Percentiles rank a stretch among this genome's conserved stretches.
phyloP scores from a whole-genome alignment of 2,888 invertebrate genomes.

The Hypena proboscidalis region DNA sequence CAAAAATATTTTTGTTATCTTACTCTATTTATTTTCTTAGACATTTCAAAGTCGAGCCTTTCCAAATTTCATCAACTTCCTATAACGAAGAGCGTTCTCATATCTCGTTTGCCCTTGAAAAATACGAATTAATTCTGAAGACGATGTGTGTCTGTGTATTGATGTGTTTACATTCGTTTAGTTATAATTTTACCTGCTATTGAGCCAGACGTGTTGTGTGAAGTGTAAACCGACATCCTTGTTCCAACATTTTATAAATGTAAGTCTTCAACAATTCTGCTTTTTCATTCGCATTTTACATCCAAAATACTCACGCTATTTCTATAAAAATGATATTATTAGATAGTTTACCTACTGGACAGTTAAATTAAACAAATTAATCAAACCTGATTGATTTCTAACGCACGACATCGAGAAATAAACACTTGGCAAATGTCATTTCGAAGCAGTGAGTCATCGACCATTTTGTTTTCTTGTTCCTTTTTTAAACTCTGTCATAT shows the following conservation, averaged over 20 bases:
- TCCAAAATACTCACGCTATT: neutral
- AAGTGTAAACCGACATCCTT: conserved; percentile 23
- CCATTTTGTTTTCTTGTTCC: neutral
- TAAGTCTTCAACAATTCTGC: neutral
- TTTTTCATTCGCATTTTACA: conserved; percentile 9
- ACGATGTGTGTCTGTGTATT: conserved; percentile 33
- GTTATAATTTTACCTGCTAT: conserved; percentile 48
- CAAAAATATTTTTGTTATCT: no score
- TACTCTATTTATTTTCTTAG: conserved; percentile 5
- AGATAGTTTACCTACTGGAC: neutral
- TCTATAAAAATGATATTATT: neutral
- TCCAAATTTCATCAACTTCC: conserved; percentile 10
- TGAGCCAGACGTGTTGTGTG: conserved; percentile 42
- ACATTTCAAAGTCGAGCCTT: conserved; percentile 17
- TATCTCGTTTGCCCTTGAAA: conserved; percentile 35
- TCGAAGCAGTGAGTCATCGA: conserved; percentile 1
- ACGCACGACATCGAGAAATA: no score
- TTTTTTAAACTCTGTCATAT: conserved; percentile 5
- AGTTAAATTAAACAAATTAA: conserved; percentile 6
- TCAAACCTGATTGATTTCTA: no score
- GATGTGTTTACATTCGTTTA: conserved; percentile 47
- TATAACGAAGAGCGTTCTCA: conserved; percentile 19
- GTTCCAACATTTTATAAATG: conserved; percentile 30
- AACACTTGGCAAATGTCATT: no score
- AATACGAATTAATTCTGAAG: conserved; percentile 43